Evolutionary conservation across 1,140 invertebrate species (phyloP), one percentile per base, ranked within the genome.

Genomic region (Tribolium madens): DNA sequence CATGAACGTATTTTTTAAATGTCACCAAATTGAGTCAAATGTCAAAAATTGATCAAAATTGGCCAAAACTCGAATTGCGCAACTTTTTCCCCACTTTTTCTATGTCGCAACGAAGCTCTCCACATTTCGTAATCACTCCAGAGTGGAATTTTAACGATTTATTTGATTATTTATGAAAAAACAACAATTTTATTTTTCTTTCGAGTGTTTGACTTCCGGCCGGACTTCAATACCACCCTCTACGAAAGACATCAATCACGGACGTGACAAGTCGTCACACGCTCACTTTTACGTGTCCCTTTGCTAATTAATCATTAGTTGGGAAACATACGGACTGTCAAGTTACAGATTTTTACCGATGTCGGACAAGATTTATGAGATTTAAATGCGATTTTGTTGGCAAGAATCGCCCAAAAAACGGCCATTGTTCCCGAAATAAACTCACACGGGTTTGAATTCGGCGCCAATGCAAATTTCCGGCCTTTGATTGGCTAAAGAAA

Each of bases 301-400:
- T 50, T 71, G 68, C 68, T 71, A 71, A 71, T 71, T 71, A 71
- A 71, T 71, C 68, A 71, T 71, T 71, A 71, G 68, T 71, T 48
- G 17, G 47, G 42, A 71, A 42, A 50, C 47, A 48, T 71, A 71
- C 68, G 47, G 36, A 47, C 47, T 71, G 21, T 48, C 17, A 48
- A 46, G 68, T 6, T 6, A 36, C 9, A 47, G n/a, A 36, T 42
- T 42, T 69, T 69, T 69, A 12, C 36, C 36, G 9, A 14, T 33
- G 31, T 68, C 21, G 21, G 7, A 3, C 60, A 5, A 69, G 36
- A 69, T 69, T 69, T 69, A 42, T 69, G 64, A 13, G 64, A 36
- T 69, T 42, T 46, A 69, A 42, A 69, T 69, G 64, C 15, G 36
- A 15, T 36, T 17, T 14, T 26, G 57, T 64, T 64, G 48, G 48